A percentile compares a stretch with the other conserved stretches of the same genome.
Conservation (phyloP, 2,797 vertebrate species). For the Chiloscyllium punctatum region DNA sequence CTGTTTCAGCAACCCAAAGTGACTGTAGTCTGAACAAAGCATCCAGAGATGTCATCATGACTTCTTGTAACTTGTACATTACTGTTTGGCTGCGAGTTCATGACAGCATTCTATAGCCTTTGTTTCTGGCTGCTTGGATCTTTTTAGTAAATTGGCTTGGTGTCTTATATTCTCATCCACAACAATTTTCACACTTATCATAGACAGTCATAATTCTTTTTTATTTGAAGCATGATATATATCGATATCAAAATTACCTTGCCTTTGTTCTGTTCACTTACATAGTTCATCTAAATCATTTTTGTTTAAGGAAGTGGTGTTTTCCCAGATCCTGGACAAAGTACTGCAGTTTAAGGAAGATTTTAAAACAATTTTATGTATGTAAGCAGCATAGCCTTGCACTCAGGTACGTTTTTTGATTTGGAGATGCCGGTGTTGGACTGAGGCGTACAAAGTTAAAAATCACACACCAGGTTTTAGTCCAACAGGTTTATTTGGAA, state of each 20-base stretch:
- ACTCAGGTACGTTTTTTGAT: too few relatives aligned
- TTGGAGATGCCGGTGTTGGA: too few relatives aligned
- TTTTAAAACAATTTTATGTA: neutral
- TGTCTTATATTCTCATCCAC: neutral
- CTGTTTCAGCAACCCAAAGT: neutral
- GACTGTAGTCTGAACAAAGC: neutral
- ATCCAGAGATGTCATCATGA: neutral
- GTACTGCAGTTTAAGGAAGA: neutral
- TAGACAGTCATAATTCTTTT: neutral
- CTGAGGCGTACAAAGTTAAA: too few relatives aligned
- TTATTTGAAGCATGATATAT: neutral
- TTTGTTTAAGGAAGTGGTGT: neutral
- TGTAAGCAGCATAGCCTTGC: neutral
- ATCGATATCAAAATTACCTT: neutral
- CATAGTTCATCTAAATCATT: neutral
- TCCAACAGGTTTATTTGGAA: too few relatives aligned
- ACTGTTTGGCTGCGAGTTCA: neutral
- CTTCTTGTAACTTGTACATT: neutral
- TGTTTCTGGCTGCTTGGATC: neutral
- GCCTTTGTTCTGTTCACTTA: neutral
- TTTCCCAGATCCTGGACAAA: neutral
- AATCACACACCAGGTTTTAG: too few relatives aligned
- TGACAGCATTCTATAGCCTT: neutral
- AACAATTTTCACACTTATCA: neutral
- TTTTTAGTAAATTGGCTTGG: neutral